Base-by-base conservation (phyloP, 1,140 invertebrate species). In the Caenorhabditis inopinata region DNA sequence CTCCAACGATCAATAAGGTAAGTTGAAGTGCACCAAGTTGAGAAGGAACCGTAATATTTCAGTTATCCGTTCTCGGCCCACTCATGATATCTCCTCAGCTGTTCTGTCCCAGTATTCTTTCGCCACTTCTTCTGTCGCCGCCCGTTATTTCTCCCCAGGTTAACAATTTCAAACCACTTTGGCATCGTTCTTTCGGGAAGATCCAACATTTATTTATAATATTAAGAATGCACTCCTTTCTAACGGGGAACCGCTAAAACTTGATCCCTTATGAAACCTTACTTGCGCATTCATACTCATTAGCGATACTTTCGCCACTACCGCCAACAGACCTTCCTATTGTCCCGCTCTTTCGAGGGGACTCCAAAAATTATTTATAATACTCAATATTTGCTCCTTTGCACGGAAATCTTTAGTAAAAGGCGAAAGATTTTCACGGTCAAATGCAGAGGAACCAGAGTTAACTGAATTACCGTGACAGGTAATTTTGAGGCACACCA, bases 141-240 rank as follows among this genome's bases (percentile, higher is more conserved):
- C 81, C 83, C 16, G 75, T 83, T 35, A 76, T 83, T 42, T 83
- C 81, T 9, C 81, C 81, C 5, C 78, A 79, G 48, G 79, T 80
- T n/a, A n/a, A n/a, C n/a, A n/a, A n/a, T n/a, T n/a, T n/a, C n/a
- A n/a, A n/a, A n/a, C n/a, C n/a, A n/a, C n/a, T n/a, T n/a, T n/a
- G n/a, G n/a, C n/a, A n/a, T n/a, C n/a, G n/a, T n/a, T n/a, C n/a
- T n/a, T n/a, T n/a, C n/a, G n/a, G n/a, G n/a, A n/a, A n/a, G n/a
- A n/a, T n/a, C n/a, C n/a, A n/a, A n/a, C n/a, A n/a, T n/a, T n/a
- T n/a, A n/a, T n/a, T n/a, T n/a, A n/a, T n/a, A n/a, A n/a, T n/a
- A n/a, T n/a, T n/a, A n/a, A n/a, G n/a, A n/a, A n/a, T n/a, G n/a
- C n/a, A n/a, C n/a, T n/a, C n/a, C n/a, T n/a, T n/a, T n/a, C n/a